Evolutionary conservation across 2,113 vertebrate species (phyloP).

Genomic region (Poeciliopsis turrubarensis): DNA sequence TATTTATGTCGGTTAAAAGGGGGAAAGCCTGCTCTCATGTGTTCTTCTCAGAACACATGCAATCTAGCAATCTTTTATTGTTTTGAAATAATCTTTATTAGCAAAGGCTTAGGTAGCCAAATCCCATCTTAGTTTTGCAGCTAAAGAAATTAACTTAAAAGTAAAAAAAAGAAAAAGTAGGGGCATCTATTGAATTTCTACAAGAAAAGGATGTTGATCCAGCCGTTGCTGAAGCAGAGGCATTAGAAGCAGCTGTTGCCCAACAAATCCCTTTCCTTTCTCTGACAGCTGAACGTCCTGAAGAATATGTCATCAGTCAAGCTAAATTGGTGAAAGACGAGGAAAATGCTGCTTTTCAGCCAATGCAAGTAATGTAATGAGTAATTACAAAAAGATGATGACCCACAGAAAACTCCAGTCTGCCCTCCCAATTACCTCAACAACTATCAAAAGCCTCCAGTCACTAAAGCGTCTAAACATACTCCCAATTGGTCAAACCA

Average conservation of each 20-base stretch:
- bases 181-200: neutral
- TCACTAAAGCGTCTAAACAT: neutral
- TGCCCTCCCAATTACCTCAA: neutral
- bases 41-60: no score
- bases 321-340: no score
- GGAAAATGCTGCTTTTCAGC: no score
- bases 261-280: neutral
- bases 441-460: neutral
- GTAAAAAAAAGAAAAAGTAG: neutral
- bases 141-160: neutral
- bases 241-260: constrained; percentile 2
- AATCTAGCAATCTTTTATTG: no score
- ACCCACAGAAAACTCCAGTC: neutral
- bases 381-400: neutral
- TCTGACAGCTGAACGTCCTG: neutral
- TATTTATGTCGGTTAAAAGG: no score
- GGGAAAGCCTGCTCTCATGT: no score
- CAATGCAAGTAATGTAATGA: no score
- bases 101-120: neutral
- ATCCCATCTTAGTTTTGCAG: neutral
- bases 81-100: no score
- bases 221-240: neutral
- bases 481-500: neutral
- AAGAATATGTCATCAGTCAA: neutral
- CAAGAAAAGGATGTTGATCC: neutral